These are phyloP conservation scores for Microplitis mediator DNA, from an alignment of 1,140 invertebrate species.

Conservation along the genomic window DNA sequence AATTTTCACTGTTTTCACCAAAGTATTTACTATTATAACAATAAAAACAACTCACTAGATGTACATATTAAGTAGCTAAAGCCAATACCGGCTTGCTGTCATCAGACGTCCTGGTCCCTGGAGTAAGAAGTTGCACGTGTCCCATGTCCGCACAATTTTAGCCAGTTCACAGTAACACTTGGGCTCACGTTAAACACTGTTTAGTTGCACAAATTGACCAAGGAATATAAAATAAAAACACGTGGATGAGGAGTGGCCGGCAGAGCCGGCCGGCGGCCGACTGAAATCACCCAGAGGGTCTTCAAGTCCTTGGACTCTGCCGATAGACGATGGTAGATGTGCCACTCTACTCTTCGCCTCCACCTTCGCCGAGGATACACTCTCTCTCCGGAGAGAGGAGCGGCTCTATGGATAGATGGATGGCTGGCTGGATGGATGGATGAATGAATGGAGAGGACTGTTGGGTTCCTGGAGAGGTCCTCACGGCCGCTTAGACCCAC, in stretches of 20 bases:
- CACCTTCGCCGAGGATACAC: conserved; percentile 56
- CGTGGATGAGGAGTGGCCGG: conserved; percentile 49
- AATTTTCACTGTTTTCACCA: too few relatives aligned
- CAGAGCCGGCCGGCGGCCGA: conserved; percentile 59
- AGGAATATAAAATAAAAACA: conserved; percentile 1
- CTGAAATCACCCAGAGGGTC: conserved; percentile 52
- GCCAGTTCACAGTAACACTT: neutral
- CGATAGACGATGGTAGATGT: conserved; percentile 58
- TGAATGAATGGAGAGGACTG: conserved; percentile 63
- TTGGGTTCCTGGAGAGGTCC: conserved; percentile 63
- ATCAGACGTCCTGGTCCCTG: too few relatives aligned
- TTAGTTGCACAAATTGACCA: neutral
- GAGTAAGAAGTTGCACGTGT: too few relatives aligned
- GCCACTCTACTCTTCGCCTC: conserved; percentile 54
- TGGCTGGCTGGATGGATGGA: conserved; percentile 49
- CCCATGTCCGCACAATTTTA: neutral
- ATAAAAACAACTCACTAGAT: too few relatives aligned
- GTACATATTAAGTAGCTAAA: too few relatives aligned
- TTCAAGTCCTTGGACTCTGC: conserved; percentile 57
- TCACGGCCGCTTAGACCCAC: conserved; percentile 63
- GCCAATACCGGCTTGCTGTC: too few relatives aligned
- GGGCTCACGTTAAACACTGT: neutral
- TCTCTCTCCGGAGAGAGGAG: conserved; percentile 55
- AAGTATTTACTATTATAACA: too few relatives aligned
- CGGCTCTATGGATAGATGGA: conserved; percentile 41